Conservation (phyloP, 2,797 vertebrate genomes). For the Dipus sagitta region DNA sequence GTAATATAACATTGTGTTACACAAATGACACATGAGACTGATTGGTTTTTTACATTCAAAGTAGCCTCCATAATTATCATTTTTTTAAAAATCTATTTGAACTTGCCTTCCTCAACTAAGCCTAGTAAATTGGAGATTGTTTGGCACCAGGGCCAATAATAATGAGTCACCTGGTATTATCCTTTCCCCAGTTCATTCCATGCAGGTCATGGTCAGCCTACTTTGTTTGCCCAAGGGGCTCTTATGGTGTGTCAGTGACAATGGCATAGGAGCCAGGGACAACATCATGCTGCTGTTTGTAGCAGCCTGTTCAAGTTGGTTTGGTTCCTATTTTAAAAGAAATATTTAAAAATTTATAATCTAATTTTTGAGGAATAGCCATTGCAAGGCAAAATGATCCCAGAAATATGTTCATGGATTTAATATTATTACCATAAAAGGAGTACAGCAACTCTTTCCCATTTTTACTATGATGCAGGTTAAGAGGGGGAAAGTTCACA, state of each 20-base stretch:
- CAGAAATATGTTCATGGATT: background rate
- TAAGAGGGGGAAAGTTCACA: background rate
- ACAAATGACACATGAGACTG: background rate
- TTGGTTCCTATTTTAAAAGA: constrained; percentile 36
- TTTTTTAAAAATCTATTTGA: background rate
- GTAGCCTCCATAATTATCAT: background rate
- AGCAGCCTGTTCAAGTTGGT: background rate
- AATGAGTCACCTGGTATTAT: background rate
- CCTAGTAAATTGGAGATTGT: background rate
- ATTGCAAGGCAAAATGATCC: background rate
- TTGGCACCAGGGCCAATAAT: background rate
- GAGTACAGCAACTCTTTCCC: background rate
- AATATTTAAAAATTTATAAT: background rate
- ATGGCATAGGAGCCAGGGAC: too few species aligned
- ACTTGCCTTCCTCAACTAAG: background rate
- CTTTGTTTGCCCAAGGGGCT: background rate
- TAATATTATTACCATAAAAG: background rate
- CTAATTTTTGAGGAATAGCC: constrained; percentile 12
- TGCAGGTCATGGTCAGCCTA: background rate
- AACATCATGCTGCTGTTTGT: too few species aligned
- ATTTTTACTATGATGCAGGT: background rate
- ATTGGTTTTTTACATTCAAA: background rate
- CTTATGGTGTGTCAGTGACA: too few species aligned
- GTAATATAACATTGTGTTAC: background rate
- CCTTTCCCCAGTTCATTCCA: background rate